Evolutionary conservation across 2,888 invertebrate species (phyloP).

Genomic region (Maniola hyperantus): DNA sequence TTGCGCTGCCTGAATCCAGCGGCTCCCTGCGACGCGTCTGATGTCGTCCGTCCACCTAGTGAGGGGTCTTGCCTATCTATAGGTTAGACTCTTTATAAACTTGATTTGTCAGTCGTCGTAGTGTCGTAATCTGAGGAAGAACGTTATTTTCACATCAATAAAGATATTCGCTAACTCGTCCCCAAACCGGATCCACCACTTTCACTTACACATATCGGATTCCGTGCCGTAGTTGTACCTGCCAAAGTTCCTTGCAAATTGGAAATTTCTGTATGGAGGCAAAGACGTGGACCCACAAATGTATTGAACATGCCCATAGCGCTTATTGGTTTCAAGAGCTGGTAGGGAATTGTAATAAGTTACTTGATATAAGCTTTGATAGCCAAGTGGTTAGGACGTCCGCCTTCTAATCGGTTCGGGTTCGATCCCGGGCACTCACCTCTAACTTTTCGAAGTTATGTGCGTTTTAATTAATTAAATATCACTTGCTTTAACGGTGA

Average conservation of each 20-base stretch:
- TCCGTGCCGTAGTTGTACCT: not conserved
- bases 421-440: too few relatives aligned
- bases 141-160: conserved; percentile 1
- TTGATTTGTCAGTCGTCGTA: not conserved
- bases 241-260: not conserved
- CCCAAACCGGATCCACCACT: conserved; percentile 7
- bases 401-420: too few relatives aligned
- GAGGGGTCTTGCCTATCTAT: too few relatives aligned
- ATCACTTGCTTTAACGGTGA: too few relatives aligned
- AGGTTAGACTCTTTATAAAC: too few relatives aligned
- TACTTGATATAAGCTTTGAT: too few relatives aligned
- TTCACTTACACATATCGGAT: not conserved
- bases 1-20: too few relatives aligned
- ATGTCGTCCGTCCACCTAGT: too few relatives aligned
- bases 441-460: too few relatives aligned
- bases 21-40: too few relatives aligned
- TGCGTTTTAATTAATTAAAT: too few relatives aligned
- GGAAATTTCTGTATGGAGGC: not conserved
- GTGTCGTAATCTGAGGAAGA: not conserved
- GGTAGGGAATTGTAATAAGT: not conserved
- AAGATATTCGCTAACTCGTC: not conserved
- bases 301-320: not conserved
- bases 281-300: not conserved
- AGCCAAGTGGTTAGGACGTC: too few relatives aligned
- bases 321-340: not conserved